Evolutionary conservation across 2,888 invertebrate species (phyloP), one percentile per base, ranked within the genome.

Genomic region (Lapara coniferarum): DNA sequence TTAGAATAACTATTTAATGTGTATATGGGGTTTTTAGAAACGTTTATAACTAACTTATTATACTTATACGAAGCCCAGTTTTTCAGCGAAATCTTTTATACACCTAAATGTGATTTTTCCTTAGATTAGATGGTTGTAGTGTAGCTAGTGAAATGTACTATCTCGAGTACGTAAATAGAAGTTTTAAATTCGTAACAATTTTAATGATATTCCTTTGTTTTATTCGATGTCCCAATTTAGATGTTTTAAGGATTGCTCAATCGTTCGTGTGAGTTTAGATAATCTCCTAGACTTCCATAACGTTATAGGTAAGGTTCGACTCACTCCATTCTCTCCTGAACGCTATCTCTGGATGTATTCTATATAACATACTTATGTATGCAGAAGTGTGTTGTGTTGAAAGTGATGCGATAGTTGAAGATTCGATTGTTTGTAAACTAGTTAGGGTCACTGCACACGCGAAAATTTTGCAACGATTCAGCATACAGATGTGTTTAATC

Each of bases 11-110:
- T 90, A 89, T 89, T 80, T 78, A 82, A 82, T 78, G 79, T 78
- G 81, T 86, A 83, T 88, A 82, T 87, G 85, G 86, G 85, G 82
- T 86, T 91, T 92, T 91, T 92, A 92, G 89, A 92, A 80, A 91
- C 81, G 73, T 92, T 92, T 93, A 89, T 89, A 88, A 80, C 78
- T 81, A 79, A 78, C 81, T 79, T 81, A 81, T 77, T 89, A 87
- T 89, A 89, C 85, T 83, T 91, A 88, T 89, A 92, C 79, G 82
- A 77, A 82, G 87, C 87, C 87, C 87, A 86, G 84, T 86, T 87
- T 90, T 89, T 88, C 88, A 88, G 85, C 83, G 84, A 85, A 81
- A 85, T 87, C 83, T 91, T 91, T 91, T 92, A 92, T 91, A 91
- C 89, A 89, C 86, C 85, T 87, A 82, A 83, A 86, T 86, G 90